A percentile compares a stretch with the other conserved stretches of the same genome.
These are phyloP conservation scores for Plebejus argus DNA, from an alignment of 2,888 invertebrate genomes.

Conservation along the genomic window DNA sequence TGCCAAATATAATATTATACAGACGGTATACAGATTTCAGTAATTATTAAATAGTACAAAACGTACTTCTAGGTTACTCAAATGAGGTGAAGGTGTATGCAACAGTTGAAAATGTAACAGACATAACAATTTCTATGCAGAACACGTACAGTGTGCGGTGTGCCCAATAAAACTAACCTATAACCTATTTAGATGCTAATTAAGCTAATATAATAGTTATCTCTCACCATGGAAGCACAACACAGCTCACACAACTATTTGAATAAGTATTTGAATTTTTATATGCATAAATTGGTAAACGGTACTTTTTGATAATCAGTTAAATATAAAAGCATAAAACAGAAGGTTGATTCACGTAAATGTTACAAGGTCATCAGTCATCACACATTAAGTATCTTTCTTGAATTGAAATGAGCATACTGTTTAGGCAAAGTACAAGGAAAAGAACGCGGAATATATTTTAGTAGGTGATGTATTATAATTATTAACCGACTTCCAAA, in stretches of 20 bases:
- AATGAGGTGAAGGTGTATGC: not conserved
- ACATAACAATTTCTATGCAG: not conserved
- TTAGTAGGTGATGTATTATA: not conserved
- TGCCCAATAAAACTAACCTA: too few species aligned
- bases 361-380: not conserved
- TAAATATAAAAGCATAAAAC: not conserved
- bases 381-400: not conserved
- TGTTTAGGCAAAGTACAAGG: not conserved
- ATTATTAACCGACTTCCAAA: too few species aligned
- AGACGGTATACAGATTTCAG: slow-evolving; percentile 65
- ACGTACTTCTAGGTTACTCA: not conserved
- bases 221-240: too few species aligned
- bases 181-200: not conserved
- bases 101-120: not conserved
- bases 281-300: not conserved
- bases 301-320: not conserved
- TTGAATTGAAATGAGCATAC: not conserved
- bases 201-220: not conserved
- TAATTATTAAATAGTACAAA: slow-evolving; percentile 45
- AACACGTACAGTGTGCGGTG: not conserved
- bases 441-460: not conserved
- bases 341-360: not conserved
- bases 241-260: not conserved
- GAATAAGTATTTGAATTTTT: not conserved
- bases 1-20: too few species aligned